phyloP scores from a whole-genome alignment of 2,113 vertebrate genomes.

The Lepisosteus oculatus region DNA sequence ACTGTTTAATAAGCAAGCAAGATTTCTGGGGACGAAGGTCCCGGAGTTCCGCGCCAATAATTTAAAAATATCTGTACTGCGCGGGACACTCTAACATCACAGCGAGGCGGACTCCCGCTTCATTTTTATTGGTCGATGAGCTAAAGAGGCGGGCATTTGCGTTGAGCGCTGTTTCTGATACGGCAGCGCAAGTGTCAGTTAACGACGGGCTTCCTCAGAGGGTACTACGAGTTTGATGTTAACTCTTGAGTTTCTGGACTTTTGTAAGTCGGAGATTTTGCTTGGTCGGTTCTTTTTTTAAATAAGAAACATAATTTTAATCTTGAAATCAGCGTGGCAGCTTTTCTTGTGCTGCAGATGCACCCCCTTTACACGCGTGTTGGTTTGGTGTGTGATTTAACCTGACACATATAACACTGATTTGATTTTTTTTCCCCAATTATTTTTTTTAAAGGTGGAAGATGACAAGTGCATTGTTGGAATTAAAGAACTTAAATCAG shows the following conservation, averaged over 20 bases:
- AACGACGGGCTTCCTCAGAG: slow-evolving; percentile 39
- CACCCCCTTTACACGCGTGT: no score
- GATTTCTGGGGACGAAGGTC: no score
- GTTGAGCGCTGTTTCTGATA: slow-evolving; percentile 39
- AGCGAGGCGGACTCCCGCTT: slow-evolving; percentile 14
- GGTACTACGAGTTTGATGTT: background rate
- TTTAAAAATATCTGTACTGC: slow-evolving; percentile 69
- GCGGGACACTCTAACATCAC: slow-evolving; percentile 57
- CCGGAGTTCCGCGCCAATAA: slow-evolving; percentile 67
- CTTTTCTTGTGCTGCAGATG: no score
- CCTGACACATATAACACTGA: background rate
- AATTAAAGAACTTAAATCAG: slow-evolving; percentile 26
- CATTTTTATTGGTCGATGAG: slow-evolving; percentile 45
- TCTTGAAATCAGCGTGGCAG: no score
- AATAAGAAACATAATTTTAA: no score
- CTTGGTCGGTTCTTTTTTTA: no score
- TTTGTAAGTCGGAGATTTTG: background rate
- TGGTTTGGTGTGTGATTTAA: no score
- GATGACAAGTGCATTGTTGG: slow-evolving; percentile 32
- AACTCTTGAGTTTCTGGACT: background rate
- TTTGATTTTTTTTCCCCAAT: background rate
- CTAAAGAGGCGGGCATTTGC: slow-evolving; percentile 27
- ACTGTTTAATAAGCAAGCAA: no score
- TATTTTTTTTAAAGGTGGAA: slow-evolving; percentile 35
- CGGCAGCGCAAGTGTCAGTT: slow-evolving; percentile 47